Evolutionary conservation across 2,888 invertebrate genomes (phyloP), one percentile per base, ranked within the genome.

Genomic region (Omphaloscelis lunosa): DNA sequence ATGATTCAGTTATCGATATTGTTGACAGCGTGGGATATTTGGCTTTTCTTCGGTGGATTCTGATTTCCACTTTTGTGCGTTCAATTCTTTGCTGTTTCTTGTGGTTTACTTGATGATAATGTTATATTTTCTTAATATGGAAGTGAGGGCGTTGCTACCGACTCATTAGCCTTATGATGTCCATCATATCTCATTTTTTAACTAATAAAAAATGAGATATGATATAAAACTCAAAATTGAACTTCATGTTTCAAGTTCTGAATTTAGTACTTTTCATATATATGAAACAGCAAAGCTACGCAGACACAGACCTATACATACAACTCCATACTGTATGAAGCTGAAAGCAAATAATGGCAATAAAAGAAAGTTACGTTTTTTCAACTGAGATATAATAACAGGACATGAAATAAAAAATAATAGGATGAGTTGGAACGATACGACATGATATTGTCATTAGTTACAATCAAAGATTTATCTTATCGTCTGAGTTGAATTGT

Each of bases 391-490:
- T 58, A 51, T 84, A 81, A 86, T 84, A 86, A 84, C 84, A 79
- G 84, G 79, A 87, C 78, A 88, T 84, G 63, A 77, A 84, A 87
- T 86, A 86, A 86, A 85, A 83, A 79, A 74, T 80, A 86, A 86
- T 82, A 72, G 76, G 66, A 84, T 77, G 79, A 85, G 69, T 68
- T 82, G 71, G 72, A 70, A 81, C 69, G 82, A 74, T 63, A 65
- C 74, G 59, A 68, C 62, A 81, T 81, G 80, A 86, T 81, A 72
- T 62, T 20, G 82, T 83, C 89, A 89, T 89, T 85, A 87, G 72
- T 89, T 80, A 89, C 84, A 89, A 89, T 89, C 83, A 84, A 75
- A 79, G 75, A 85, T 86, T 85, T 87, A 81, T 88, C 63, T 82
- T 79, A 86, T 75, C 73, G 74, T 68, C 72, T 69, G 73, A 83